These are phyloP conservation scores for Tupaia tana DNA, from an alignment of 2,113 vertebrate species.

Conservation along the genomic window DNA sequence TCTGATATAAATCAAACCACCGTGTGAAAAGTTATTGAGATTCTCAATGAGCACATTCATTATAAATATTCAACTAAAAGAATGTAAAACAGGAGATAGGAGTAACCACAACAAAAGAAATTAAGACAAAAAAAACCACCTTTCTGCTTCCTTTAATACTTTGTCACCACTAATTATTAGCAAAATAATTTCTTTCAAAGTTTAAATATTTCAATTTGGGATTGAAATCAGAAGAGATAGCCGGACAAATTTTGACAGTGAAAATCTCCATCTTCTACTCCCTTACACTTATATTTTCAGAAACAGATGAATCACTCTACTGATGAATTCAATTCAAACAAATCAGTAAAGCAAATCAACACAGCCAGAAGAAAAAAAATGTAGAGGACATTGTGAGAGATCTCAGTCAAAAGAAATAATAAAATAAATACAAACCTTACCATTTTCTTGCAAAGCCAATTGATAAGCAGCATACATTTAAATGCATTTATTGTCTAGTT, in stretches of 20 bases:
- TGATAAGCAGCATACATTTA: neutral
- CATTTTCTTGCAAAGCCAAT: conserved; percentile 17
- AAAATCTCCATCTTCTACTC: neutral
- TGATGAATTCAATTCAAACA: conserved; percentile 29
- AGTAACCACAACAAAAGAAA: conserved; percentile 48
- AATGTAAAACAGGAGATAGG: conserved; percentile 13
- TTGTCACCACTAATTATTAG: conserved; percentile 14
- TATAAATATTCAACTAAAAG: conserved; percentile 50
- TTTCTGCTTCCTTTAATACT: neutral
- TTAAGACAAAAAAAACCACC: neutral
- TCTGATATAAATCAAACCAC: conserved; percentile 54
- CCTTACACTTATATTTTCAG: neutral
- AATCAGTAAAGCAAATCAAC: conserved; percentile 15
- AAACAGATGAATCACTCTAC: neutral
- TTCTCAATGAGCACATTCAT: conserved; percentile 42
- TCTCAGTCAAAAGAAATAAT: neutral
- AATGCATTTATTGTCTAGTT: neutral
- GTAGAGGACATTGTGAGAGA: neutral
- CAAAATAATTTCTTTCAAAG: neutral
- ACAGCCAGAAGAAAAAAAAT: neutral
- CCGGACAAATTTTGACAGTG: neutral
- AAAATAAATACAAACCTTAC: neutral
- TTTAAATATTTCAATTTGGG: conserved; percentile 40
- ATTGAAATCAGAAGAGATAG: conserved; percentile 16
- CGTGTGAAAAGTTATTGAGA: conserved; percentile 47